phyloP scores from a whole-genome alignment of 2,888 invertebrate species.

The Orthosia gothica region DNA sequence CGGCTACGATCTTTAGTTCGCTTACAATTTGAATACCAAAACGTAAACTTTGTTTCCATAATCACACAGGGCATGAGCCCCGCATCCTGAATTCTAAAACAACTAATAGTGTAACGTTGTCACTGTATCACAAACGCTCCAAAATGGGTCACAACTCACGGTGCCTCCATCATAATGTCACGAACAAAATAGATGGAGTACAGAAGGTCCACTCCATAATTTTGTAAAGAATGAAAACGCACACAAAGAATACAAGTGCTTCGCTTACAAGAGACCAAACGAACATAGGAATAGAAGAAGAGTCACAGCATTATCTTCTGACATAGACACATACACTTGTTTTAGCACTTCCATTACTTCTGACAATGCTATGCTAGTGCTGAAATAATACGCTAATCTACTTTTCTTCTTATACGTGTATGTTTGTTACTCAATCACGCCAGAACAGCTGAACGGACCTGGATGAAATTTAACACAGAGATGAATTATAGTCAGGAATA shows the following conservation, averaged over 20 bases:
- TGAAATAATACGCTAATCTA: too few relatives aligned
- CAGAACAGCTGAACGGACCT: too few relatives aligned
- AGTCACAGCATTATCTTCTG: too few relatives aligned
- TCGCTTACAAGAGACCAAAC: too few relatives aligned
- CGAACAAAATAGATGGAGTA: neutral
- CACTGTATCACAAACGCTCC: constrained; percentile 33
- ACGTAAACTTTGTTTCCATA: neutral
- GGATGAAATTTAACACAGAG: too few relatives aligned
- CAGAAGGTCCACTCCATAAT: constrained; percentile 10
- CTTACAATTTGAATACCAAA: neutral
- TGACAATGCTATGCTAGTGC: too few relatives aligned
- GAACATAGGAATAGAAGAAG: too few relatives aligned
- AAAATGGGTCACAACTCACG: constrained; percentile 67
- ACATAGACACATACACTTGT: too few relatives aligned
- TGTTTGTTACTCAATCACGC: too few relatives aligned
- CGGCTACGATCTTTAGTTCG: too few relatives aligned
- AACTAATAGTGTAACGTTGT: constrained; percentile 40
- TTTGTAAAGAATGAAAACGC: neutral
- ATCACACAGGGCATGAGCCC: neutral
- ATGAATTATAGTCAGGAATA: too few relatives aligned
- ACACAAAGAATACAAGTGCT: neutral
- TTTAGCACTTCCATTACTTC: too few relatives aligned
- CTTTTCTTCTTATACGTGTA: neutral
- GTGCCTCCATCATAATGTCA: constrained; percentile 65
- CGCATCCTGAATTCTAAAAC: constrained; percentile 4